Conservation (phyloP, 1,140 invertebrate genomes). For the Daktulosphaira vitifoliae region DNA sequence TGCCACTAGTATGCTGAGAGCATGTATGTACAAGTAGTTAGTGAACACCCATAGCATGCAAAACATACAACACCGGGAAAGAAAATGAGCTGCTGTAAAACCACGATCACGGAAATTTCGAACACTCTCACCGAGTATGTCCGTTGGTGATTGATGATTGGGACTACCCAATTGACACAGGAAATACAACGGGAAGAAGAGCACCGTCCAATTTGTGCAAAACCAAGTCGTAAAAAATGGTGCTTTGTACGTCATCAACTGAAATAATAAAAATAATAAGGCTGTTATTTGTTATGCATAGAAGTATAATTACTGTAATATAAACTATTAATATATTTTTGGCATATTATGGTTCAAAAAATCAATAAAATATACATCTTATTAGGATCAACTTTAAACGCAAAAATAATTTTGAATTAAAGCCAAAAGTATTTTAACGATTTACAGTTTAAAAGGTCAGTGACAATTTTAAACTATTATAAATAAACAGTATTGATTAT, state of each 20-base stretch:
- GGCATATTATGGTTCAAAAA: too few relatives aligned
- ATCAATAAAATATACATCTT: too few relatives aligned
- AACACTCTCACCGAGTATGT: slow-evolving; percentile 66
- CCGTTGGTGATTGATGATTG: slow-evolving; percentile 62
- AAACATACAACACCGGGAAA: slow-evolving; percentile 75
- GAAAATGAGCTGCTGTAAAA: slow-evolving; percentile 72
- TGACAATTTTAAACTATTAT: too few relatives aligned
- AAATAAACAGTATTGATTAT: too few relatives aligned
- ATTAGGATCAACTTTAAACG: too few relatives aligned
- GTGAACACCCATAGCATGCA: slow-evolving; percentile 85
- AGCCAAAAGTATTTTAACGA: too few relatives aligned
- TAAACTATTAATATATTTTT: too few relatives aligned
- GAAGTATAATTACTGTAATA: too few relatives aligned
- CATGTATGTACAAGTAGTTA: slow-evolving; percentile 83
- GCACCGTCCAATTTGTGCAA: slow-evolving; percentile 81
- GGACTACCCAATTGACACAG: slow-evolving; percentile 59
- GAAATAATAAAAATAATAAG: slow-evolving; percentile 44
- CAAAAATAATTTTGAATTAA: too few relatives aligned
- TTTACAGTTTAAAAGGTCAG: too few relatives aligned
- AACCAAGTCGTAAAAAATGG: slow-evolving; percentile 93
- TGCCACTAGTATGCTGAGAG: slow-evolving; percentile 71
- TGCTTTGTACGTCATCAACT: slow-evolving; percentile 65
- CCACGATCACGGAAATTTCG: slow-evolving; percentile 77
- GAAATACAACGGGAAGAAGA: slow-evolving; percentile 85
- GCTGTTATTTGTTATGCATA: too few relatives aligned